A percentile compares a stretch with the other conserved stretches of the same genome.
Evolutionary conservation across 1,140 invertebrate species (phyloP).

Genomic region (Globodera rostochiensis): DNA sequence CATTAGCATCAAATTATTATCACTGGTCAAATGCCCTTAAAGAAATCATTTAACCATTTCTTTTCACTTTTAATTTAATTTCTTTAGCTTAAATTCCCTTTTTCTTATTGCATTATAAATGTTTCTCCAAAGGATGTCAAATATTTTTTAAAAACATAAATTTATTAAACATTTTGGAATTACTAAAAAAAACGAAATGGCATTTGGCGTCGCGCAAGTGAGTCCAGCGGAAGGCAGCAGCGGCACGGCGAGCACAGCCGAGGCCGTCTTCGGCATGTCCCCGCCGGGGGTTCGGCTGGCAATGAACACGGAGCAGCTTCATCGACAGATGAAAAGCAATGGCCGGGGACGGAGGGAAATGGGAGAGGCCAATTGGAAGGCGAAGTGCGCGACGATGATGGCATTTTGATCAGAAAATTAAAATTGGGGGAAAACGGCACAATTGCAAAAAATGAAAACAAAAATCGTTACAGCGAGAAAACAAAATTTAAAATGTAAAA

Average conservation of each 20-base stretch:
- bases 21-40: background rate
- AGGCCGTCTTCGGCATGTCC: conserved; percentile 4
- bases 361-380: conserved; percentile 11
- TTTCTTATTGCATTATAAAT: no score
- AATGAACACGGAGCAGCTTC: background rate
- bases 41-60: background rate
- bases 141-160: background rate
- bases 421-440: background rate
- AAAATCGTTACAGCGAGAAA: background rate
- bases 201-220: conserved; percentile 10
- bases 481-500: background rate
- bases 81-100: no score
- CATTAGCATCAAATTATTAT: background rate
- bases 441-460: background rate
- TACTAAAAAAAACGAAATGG: background rate
- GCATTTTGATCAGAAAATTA: background rate
- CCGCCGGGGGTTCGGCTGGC: background rate
- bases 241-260: conserved; percentile 15
- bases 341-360: background rate
- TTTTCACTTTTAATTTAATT: no score
- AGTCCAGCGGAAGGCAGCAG: conserved; percentile 10
- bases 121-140: background rate
- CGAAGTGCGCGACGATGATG: conserved; percentile 7
- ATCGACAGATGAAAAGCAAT: background rate
- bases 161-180: background rate